Conservation (phyloP, 2,888 invertebrate species). For the Drosophila putrida region DNA sequence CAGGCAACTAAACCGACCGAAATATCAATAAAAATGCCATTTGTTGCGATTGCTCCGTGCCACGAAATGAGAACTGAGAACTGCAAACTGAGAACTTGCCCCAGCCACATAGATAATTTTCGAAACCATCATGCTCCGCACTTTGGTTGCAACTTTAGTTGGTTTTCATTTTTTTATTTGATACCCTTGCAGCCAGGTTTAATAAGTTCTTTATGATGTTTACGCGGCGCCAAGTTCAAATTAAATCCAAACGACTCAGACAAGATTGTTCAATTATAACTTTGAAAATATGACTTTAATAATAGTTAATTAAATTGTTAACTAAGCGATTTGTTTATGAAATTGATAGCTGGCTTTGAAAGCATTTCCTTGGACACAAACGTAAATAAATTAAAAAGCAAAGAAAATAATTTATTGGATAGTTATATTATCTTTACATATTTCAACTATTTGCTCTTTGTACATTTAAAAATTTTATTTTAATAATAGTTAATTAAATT, state of each 20-base stretch:
- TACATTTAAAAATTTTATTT: no score
- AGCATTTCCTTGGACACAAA: background rate
- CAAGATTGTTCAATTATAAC: slow-evolving; percentile 11
- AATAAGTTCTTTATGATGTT: slow-evolving; percentile 25
- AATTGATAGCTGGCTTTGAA: background rate
- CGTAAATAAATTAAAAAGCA: no score
- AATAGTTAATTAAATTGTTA: slow-evolving; percentile 6
- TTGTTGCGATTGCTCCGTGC: slow-evolving; percentile 74
- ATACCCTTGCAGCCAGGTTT: slow-evolving; percentile 26
- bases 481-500: no score
- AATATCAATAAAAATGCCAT: slow-evolving; percentile 82
- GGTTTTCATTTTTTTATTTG: slow-evolving; percentile 1
- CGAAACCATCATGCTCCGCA: slow-evolving; percentile 16
- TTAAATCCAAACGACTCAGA: slow-evolving; percentile 3
- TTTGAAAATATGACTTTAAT: slow-evolving; percentile 12
- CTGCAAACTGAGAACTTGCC: slow-evolving; percentile 22
- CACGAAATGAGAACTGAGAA: slow-evolving; percentile 54
- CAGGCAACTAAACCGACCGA: slow-evolving; percentile 67
- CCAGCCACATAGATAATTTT: slow-evolving; percentile 51
- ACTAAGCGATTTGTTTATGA: background rate
- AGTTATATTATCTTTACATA: no score
- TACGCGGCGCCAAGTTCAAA: slow-evolving; percentile 18
- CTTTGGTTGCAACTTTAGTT: slow-evolving; percentile 9
- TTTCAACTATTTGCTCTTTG: no score
- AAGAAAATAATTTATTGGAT: no score